Evolutionary conservation across 37 sponge, comb jelly and placozoan genomes (phyloP).

Genomic region (Hormiphora californensis): DNA sequence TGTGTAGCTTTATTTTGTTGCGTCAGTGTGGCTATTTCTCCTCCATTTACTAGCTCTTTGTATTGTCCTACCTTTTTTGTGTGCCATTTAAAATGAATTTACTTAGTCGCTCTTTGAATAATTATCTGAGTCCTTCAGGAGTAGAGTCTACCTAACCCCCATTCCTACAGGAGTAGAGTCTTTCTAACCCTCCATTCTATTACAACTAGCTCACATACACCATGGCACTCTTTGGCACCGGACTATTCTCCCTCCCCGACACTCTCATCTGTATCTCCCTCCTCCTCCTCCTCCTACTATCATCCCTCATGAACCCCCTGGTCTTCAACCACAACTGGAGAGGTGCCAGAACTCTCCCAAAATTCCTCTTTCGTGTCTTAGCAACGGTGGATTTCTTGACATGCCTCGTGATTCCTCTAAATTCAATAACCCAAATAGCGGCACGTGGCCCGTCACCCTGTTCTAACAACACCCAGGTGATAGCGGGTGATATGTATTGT

Average conservation of each 20-base stretch:
- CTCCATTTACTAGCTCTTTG: no score
- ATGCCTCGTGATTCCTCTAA: neutral
- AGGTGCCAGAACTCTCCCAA: neutral
- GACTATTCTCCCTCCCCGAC: neutral
- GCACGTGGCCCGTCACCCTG: neutral
- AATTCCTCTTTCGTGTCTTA: neutral
- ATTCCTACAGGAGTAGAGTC: no score
- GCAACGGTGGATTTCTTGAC: neutral
- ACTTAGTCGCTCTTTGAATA: no score
- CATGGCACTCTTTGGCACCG: neutral
- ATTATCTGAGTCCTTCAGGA: no score
- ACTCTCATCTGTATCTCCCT: neutral
- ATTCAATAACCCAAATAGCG: neutral
- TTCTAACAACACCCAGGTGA: neutral
- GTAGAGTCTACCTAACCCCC: no score
- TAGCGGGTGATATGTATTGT: neutral
- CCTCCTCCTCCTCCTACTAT: neutral
- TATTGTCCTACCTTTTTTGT: no score
- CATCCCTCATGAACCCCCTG: neutral
- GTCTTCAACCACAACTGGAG: neutral
- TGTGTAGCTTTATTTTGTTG: no score
- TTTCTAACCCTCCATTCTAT: no score
- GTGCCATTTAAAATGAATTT: no score
- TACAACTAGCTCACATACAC: neutral
- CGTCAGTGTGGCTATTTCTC: no score